Conservation (phyloP, 2,888 invertebrate species). For the Stenodera caucasica region DNA sequence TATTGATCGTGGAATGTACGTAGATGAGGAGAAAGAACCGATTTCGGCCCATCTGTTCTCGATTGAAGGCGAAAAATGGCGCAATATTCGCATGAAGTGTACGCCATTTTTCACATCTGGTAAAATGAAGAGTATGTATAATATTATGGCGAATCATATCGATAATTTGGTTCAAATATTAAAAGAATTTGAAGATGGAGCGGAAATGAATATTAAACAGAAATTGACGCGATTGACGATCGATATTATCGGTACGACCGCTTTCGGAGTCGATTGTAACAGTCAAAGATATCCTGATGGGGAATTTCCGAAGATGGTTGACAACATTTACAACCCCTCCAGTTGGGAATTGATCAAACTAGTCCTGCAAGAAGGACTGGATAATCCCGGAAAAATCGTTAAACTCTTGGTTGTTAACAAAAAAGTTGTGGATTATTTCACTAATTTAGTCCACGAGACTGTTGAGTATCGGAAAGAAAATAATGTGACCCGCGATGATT, state of each 20-base stretch:
- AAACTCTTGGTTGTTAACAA: conserved; percentile 15
- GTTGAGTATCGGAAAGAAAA: conserved; percentile 15
- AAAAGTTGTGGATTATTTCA: conserved; percentile 9
- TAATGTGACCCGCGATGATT: conserved; percentile 11
- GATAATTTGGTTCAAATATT: no score
- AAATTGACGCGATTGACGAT: no score
- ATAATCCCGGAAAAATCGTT: conserved; percentile 18
- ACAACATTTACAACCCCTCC: conserved; percentile 12
- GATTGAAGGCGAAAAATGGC: not conserved
- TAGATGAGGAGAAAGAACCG: no score
- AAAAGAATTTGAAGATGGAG: no score
- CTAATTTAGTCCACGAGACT: conserved; percentile 2
- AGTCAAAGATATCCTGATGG: conserved; percentile 15
- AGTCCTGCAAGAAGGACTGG: conserved; percentile 14
- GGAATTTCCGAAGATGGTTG: conserved; percentile 3
- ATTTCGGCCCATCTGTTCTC: no score
- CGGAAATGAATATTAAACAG: no score
- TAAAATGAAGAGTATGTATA: conserved; percentile 8
- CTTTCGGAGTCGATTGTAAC: conserved; percentile 16
- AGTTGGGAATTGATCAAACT: conserved; percentile 11
- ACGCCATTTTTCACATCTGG: conserved; percentile 5
- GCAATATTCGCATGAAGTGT: not conserved
- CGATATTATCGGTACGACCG: conserved; percentile 8
- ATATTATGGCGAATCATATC: not conserved
- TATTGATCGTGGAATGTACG: no score